Evolutionary conservation across 2,888 invertebrate genomes (phyloP).

Genomic region (Unio pictorum): DNA sequence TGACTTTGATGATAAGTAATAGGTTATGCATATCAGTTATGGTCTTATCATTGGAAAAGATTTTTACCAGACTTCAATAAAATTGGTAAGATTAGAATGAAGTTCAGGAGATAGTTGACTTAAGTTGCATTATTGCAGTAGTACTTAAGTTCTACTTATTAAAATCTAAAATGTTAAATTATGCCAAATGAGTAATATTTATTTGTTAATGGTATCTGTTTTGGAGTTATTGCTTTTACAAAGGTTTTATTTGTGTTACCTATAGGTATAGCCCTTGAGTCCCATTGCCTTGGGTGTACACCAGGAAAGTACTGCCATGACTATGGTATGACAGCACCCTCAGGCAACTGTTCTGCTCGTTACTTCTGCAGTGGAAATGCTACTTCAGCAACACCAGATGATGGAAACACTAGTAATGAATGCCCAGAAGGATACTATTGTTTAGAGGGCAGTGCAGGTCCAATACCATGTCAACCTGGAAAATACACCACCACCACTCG

Average conservation of each 20-base stretch:
- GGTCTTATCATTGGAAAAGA: too few relatives aligned
- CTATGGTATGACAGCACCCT: slow-evolving; percentile 50
- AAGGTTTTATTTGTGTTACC: slow-evolving; percentile 1
- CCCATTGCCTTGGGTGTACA: slow-evolving; percentile 61
- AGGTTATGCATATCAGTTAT: too few relatives aligned
- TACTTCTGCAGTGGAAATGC: slow-evolving; percentile 58
- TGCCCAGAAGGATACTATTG: slow-evolving; percentile 61
- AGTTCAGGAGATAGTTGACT: too few relatives aligned
- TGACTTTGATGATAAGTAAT: too few relatives aligned
- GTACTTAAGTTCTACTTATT: too few relatives aligned
- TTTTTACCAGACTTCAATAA: too few relatives aligned
- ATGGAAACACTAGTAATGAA: slow-evolving; percentile 52
- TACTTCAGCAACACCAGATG: slow-evolving; percentile 43
- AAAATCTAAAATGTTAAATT: background rate
- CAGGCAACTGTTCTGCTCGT: slow-evolving; percentile 56
- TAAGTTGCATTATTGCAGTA: too few relatives aligned
- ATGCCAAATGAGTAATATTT: background rate
- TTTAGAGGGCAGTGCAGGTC: slow-evolving; percentile 52
- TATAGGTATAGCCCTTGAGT: slow-evolving; percentile 48
- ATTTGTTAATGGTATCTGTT: background rate
- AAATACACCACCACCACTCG: slow-evolving; percentile 52
- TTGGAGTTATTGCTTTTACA: background rate
- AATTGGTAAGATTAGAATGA: too few relatives aligned
- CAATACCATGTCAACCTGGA: slow-evolving; percentile 58
- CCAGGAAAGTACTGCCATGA: slow-evolving; percentile 62